Evolutionary conservation across 2,797 vertebrate species (phyloP), one percentile per base, ranked within the genome.

Genomic region (Urophycis tenuis): DNA sequence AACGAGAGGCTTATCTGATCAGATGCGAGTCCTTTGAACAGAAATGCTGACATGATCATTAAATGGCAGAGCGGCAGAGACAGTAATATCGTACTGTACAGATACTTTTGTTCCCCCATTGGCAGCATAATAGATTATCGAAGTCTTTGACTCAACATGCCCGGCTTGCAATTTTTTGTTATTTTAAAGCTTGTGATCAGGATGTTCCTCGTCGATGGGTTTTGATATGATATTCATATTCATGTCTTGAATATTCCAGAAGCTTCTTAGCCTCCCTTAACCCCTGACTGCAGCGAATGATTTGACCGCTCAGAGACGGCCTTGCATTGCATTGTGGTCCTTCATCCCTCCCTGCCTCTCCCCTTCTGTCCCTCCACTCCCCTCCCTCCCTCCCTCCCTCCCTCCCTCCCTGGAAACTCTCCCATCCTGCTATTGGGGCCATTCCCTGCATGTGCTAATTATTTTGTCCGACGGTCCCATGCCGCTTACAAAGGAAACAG

Each of bases 31-130:
- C 85, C 90, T 93, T 92, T 92, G 91, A 92, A 90, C 87, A 90
- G 89, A 93, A 92, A 83, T 78, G 92, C 92, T 94, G 92, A 93
- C 89, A 89, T 77, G 86, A 90, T 91, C 91, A 92, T 94, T 93
- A 93, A 89, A 91, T 41, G 81, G 89, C 77, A 80, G 83, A 84
- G 53, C 89, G 84, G 79, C 83, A 33, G 88, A 88, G 86, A 86
- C 81, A 76, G 84, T 85, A 85, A 89, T 87, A 84, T 75, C 83
- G 87, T 81, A 83, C 83, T 84, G 88, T 80, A 82, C 81, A 84
- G 85, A 86, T 91, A 89, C 88, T 91, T 91, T 87, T 90, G 90
- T 92, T 92, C 90, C 90, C 90, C 92, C 92, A 89, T 90, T 83
- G 87, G 81, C 85, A 79, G 88, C 88, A 89, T 89, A 90, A 91